These are phyloP conservation scores for Euproctis similis DNA, from an alignment of 2,888 invertebrate genomes.

Conservation along the genomic window DNA sequence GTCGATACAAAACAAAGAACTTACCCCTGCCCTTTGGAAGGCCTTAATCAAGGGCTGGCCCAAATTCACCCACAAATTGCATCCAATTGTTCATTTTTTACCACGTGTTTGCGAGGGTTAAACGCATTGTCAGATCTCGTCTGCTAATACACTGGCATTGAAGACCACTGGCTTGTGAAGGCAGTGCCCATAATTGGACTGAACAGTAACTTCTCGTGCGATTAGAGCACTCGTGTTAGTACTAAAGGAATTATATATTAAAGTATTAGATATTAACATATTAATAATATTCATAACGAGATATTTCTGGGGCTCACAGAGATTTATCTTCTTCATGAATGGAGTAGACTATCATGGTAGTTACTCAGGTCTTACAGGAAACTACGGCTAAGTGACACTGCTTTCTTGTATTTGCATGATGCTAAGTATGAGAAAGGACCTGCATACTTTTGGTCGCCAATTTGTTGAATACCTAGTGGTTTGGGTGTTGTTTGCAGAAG, in stretches of 20 bases:
- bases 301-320: too few relatives aligned
- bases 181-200: slow-evolving; percentile 41
- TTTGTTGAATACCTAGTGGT: too few relatives aligned
- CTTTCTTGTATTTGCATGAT: too few relatives aligned
- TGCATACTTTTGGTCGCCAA: too few relatives aligned
- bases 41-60: slow-evolving; percentile 66
- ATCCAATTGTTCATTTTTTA: slow-evolving; percentile 75
- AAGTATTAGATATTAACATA: too few relatives aligned
- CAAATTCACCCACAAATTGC: slow-evolving; percentile 73
- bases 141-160: slow-evolving; percentile 53
- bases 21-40: slow-evolving; percentile 37
- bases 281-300: too few relatives aligned
- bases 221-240: slow-evolving; percentile 19
- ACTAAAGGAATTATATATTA: slow-evolving; percentile 1
- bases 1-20: slow-evolving; percentile 61
- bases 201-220: slow-evolving; percentile 35
- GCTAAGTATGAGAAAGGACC: too few relatives aligned
- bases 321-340: too few relatives aligned
- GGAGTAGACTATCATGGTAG: too few relatives aligned
- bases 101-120: slow-evolving; percentile 47
- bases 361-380: too few relatives aligned
- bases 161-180: slow-evolving; percentile 57
- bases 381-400: too few relatives aligned
- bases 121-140: slow-evolving; percentile 49
- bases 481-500: too few relatives aligned